phyloP scores from a whole-genome alignment of 2,797 vertebrate genomes.

The Hypotaenidia okinawae region DNA sequence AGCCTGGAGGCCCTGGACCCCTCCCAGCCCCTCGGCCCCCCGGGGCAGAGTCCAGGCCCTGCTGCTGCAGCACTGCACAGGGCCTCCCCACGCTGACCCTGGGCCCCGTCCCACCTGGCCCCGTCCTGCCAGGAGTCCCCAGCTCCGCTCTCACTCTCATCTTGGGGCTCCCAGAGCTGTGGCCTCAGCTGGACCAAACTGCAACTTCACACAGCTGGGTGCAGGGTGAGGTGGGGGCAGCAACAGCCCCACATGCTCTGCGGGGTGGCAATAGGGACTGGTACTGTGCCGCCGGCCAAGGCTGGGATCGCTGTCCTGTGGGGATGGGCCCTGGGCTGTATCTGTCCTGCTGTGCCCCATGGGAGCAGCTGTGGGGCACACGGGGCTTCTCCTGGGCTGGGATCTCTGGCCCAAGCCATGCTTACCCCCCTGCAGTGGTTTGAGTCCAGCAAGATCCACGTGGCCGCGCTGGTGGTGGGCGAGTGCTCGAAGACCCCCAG shows the following conservation, averaged over 20 bases:
- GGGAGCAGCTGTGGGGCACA: rapidly evolving
- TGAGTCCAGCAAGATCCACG: conserved; percentile 90
- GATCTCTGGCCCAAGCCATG: rapidly evolving
- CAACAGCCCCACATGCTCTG: neutral
- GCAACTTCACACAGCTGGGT: rapidly evolving
- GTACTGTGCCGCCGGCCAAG: neutral
- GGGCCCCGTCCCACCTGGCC: no score
- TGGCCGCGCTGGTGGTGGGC: conserved; percentile 89
- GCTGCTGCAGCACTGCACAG: rapidly evolving
- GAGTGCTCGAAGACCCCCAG: conserved; percentile 88
- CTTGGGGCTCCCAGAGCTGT: neutral
- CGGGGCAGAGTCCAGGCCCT: conserved; percentile 16
- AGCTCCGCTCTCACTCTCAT: rapidly evolving
- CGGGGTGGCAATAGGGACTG: neutral
- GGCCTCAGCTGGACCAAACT: neutral
- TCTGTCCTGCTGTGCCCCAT: rapidly evolving
- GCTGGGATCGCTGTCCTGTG: neutral
- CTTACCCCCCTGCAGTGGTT: conserved; percentile 86
- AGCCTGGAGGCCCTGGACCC: neutral
- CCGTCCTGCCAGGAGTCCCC: rapidly evolving
- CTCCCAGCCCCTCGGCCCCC: neutral
- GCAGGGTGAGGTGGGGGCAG: rapidly evolving
- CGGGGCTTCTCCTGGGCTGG: rapidly evolving
- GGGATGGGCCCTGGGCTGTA: neutral
- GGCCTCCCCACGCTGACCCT: rapidly evolving